Base-by-base conservation (phyloP, 2,888 invertebrate species). In the Drosophila quinaria region DNA sequence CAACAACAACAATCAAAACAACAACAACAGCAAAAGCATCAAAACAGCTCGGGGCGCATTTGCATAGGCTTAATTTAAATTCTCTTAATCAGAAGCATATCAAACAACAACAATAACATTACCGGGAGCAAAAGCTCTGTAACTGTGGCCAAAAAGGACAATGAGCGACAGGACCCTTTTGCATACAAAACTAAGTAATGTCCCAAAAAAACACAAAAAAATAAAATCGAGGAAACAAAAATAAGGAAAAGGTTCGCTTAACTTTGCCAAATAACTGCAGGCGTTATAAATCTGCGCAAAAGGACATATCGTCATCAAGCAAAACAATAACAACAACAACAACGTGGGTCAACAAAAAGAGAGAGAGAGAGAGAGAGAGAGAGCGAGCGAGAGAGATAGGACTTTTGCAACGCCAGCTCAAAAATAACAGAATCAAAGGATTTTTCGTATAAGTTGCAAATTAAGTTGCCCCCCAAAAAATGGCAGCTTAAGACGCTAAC, bases 391-490 rank as follows among this genome's bases (percentile, higher is more conserved):
- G 3, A 19, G 22, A 4, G 10, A 13, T 3, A 13, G 10, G 46
- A 29, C 9, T 33, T 33, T 49, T 29, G 50, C 42, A 64, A 33
- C 42, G 51, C 29, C 71, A 65, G 65, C 74, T 61, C 44, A 51
- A 74, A 80, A 80, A 88, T 70, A 85, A 88, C 78, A 86, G 88
- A 90, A 90, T 87, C 87, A 87, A 88, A 82, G 89, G 87, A 74
- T 88, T 86, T 77, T 81, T 65, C 87, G 86, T 90, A 90, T 86
- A 89, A 90, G 90, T 90, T 87, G 90, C 90, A 88, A 87, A 90
- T 87, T 86, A 88, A 90, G 90, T 88, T 88, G 74, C 4, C 64
- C 70, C 42, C 42, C 55, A 0, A 25, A 33, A 55, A 56, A 44
- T 22, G 55, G 44, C 44, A 44, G 55, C 66, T 52, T 46, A 71